These are phyloP conservation scores for Tipula confusa DNA, from an alignment of 2,888 invertebrate species.

Conservation along the genomic window DNA sequence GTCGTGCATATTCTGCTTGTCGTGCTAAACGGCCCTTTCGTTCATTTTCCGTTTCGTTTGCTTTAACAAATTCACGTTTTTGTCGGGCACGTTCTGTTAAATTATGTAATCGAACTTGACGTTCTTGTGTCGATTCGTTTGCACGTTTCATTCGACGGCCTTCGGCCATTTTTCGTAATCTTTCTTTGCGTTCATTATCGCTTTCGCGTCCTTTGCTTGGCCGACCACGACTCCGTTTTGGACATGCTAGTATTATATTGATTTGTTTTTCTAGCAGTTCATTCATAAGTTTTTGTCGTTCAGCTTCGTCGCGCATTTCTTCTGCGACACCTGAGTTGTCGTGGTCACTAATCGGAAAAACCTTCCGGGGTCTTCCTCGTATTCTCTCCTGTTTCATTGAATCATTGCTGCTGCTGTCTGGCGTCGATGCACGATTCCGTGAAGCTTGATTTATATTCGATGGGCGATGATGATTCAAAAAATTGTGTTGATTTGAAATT, in stretches of 20 bases:
- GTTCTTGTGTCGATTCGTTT: conserved; percentile 48
- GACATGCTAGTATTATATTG: conserved; percentile 45
- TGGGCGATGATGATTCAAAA: conserved; percentile 33
- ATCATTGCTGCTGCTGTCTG: conserved; percentile 41
- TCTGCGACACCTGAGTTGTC: conserved; percentile 34
- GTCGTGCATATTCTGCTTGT: conserved; percentile 48
- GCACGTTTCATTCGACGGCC: conserved; percentile 47
- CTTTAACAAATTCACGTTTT: conserved; percentile 46
- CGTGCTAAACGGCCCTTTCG: conserved; percentile 46
- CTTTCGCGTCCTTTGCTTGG: conserved; percentile 46
- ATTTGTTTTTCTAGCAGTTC: conserved; percentile 48
- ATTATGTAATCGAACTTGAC: conserved; percentile 44
- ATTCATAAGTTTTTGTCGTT: conserved; percentile 45
- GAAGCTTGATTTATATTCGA: conserved; percentile 35
- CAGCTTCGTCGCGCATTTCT: conserved; percentile 40
- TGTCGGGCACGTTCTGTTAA: conserved; percentile 47
- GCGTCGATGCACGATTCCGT: conserved; percentile 40
- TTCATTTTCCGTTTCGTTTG: conserved; percentile 45
- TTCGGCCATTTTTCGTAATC: conserved; percentile 48
- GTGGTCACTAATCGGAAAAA: conserved; percentile 37
- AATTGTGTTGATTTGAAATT: conserved; percentile 30
- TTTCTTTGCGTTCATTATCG: conserved; percentile 46
- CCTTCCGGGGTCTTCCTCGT: conserved; percentile 48
- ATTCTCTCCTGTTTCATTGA: conserved; percentile 44
- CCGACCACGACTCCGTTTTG: conserved; percentile 41